Percentiles rank a stretch among this genome's conserved stretches.
These are phyloP conservation scores for Streptopelia turtur DNA, from an alignment of 2,797 vertebrate species.

Conservation along the genomic window DNA sequence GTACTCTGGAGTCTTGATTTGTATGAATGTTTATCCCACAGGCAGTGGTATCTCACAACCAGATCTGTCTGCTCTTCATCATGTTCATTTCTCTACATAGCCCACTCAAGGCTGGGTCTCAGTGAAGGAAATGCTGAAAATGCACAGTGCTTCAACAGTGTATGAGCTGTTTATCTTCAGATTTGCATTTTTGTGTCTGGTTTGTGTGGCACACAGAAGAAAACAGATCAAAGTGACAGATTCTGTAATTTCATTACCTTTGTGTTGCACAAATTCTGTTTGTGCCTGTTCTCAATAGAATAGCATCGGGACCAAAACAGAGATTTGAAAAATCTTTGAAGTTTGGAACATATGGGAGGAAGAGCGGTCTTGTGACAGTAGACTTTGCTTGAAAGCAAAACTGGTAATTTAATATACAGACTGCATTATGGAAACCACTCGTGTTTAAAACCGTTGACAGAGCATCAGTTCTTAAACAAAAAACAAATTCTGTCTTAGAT, in stretches of 20 bases:
- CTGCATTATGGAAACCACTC: not conserved
- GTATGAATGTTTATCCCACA: slow-evolving; percentile 31
- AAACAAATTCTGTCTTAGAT: slow-evolving; percentile 1
- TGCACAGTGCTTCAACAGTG: not conserved
- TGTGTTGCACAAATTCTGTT: slow-evolving; percentile 12
- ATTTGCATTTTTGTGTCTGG: slow-evolving; percentile 20
- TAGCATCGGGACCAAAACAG: not conserved
- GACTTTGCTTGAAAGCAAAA: slow-evolving; percentile 3
- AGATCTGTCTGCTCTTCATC: not conserved
- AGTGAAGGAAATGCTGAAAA: slow-evolving; percentile 17
- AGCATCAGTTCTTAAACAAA: not conserved
- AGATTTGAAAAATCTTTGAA: slow-evolving; percentile 46
- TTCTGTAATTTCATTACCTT: slow-evolving; percentile 48
- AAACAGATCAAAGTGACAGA: slow-evolving; percentile 34
- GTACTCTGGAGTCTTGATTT: not conserved
- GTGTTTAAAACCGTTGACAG: not conserved
- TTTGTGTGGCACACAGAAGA: slow-evolving; percentile 6
- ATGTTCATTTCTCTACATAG: not conserved
- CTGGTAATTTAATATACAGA: not conserved
- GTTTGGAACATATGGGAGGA: slow-evolving; percentile 23
- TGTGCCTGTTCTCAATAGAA: slow-evolving; percentile 39
- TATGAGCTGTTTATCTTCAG: slow-evolving; percentile 20
- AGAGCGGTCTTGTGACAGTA: not conserved
- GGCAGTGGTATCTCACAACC: not conserved
- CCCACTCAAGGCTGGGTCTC: not conserved